Evolutionary conservation across 2,888 invertebrate genomes (phyloP).

Genomic region (Parnassius glacialis): DNA sequence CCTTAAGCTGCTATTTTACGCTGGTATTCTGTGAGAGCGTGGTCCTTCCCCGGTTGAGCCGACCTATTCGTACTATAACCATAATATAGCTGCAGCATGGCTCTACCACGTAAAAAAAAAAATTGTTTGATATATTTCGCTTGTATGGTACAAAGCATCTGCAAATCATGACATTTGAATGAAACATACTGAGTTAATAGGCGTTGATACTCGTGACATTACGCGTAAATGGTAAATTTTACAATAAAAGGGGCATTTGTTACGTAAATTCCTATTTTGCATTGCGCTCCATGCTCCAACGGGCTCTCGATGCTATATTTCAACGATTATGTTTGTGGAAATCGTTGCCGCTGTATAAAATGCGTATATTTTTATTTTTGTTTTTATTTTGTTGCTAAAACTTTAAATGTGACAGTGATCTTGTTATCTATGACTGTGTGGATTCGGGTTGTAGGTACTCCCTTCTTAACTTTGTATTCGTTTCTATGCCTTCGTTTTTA

Average conservation of each 20-base stretch:
- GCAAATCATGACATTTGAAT: slow-evolving; percentile 11
- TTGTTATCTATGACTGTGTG: no score
- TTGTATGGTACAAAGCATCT: background rate
- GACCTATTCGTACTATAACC: no score
- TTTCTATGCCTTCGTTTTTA: no score
- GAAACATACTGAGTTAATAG: slow-evolving; percentile 11
- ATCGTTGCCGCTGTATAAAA: slow-evolving; percentile 1
- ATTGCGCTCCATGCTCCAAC: slow-evolving; percentile 8
- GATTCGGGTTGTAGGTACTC: no score
- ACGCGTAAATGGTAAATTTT: slow-evolving; percentile 14
- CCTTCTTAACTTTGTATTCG: no score
- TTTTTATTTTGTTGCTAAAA: background rate
- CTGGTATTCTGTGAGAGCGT: no score
- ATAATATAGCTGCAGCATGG: no score
- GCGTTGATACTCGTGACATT: slow-evolving; percentile 8
- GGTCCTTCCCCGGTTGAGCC: no score
- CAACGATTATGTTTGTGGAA: slow-evolving; percentile 5
- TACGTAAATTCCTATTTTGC: slow-evolving; percentile 20
- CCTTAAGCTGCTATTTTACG: no score
- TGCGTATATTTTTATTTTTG: background rate
- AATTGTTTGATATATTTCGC: background rate
- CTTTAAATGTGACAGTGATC: background rate
- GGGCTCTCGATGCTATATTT: slow-evolving; percentile 9
- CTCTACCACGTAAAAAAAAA: no score
- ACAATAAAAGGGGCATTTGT: slow-evolving; percentile 17